These are phyloP conservation scores for Brenthis daphne DNA, from an alignment of 2,888 invertebrate species.

Conservation along the genomic window DNA sequence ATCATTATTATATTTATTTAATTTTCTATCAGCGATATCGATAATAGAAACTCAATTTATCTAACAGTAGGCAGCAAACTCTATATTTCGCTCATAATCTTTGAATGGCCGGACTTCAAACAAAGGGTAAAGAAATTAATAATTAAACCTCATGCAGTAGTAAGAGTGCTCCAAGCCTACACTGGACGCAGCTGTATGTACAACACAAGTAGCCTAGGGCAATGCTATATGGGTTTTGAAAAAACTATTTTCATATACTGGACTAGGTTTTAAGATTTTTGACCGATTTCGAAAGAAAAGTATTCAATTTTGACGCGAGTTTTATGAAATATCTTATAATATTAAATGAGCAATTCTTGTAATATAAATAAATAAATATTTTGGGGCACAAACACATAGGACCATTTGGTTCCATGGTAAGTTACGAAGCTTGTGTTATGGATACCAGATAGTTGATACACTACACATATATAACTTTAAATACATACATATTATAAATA, in stretches of 20 bases:
- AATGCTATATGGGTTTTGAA: conserved; percentile 31
- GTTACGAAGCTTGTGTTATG: too few species aligned
- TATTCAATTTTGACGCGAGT: too few species aligned
- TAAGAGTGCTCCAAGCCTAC: conserved; percentile 42
- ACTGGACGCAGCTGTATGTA: conserved; percentile 51
- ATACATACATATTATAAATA: too few species aligned
- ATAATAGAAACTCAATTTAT: neutral
- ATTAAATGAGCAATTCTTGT: too few species aligned
- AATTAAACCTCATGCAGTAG: conserved; percentile 54
- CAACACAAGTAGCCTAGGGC: conserved; percentile 44
- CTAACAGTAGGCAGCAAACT: conserved; percentile 24
- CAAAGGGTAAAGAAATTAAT: conserved; percentile 65
- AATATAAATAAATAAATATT: too few species aligned
- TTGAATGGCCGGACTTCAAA: conserved; percentile 57
- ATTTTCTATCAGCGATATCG: neutral
- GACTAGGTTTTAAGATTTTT: neutral
- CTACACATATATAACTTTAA: too few species aligned
- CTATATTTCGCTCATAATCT: conserved; percentile 44
- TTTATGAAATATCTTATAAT: too few species aligned
- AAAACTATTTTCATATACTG: neutral
- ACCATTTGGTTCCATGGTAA: too few species aligned
- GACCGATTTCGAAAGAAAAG: too few species aligned
- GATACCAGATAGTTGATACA: too few species aligned
- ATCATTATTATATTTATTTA: too few species aligned
- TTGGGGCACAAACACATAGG: too few species aligned